A percentile compares a stretch with the other conserved stretches of the same genome.
phyloP scores from a whole-genome alignment of 64 coral and sea anemone genomes.

The Astreopora myriophthalma region DNA sequence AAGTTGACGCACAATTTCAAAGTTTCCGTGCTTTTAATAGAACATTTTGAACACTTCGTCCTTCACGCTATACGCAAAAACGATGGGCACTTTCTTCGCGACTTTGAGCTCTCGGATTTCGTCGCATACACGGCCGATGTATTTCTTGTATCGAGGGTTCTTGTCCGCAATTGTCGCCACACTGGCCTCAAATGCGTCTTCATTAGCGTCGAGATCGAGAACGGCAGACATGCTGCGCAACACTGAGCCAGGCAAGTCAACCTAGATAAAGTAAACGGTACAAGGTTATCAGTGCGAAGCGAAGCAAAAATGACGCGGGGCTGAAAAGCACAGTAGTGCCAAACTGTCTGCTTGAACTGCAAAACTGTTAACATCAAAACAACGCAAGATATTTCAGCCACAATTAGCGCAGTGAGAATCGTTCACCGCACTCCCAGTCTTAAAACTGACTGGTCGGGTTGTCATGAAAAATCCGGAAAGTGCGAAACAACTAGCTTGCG shows the following conservation, averaged over 20 bases:
- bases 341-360: no score
- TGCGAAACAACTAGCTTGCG: no score
- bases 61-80: constrained; percentile 84
- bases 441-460: no score
- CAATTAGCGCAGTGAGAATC: no score
- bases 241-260: constrained; percentile 85
- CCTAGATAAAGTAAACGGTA: constrained; percentile 53
- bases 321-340: no score
- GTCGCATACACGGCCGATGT: constrained; percentile 77
- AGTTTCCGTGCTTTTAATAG: constrained; percentile 17
- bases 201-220: constrained; percentile 66
- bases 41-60: constrained; percentile 94
- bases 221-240: constrained; percentile 63
- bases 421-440: no score
- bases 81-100: constrained; percentile 72
- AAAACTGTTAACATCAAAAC: no score
- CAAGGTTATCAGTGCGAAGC: background rate
- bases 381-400: no score
- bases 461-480: no score
- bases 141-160: constrained; percentile 53
- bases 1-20: background rate
- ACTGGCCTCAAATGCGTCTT: constrained; percentile 71
- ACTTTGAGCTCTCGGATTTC: constrained; percentile 77
- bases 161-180: constrained; percentile 74
- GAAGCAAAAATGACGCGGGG: no score